Evolutionary conservation across 1,140 invertebrate species (phyloP).

Genomic region (Arion vulgaris): DNA sequence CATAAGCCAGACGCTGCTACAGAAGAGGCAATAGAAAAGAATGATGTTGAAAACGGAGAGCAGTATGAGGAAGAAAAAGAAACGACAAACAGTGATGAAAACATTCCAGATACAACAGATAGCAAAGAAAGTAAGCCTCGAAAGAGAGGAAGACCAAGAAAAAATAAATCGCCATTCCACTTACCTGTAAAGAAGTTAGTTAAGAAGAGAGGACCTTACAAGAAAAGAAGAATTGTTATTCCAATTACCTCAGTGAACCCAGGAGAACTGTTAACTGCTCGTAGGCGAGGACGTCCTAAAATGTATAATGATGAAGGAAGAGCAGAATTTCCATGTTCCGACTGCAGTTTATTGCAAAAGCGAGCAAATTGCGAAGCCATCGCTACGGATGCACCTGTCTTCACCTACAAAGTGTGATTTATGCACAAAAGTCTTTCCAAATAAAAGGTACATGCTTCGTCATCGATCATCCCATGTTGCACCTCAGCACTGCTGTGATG

Average conservation of each 20-base stretch:
- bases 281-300: slow-evolving; percentile 44
- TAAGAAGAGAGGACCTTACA: slow-evolving; percentile 7
- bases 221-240: not conserved
- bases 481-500: slow-evolving; percentile 52
- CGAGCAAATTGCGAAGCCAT: slow-evolving; percentile 44
- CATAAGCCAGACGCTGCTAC: not conserved
- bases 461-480: slow-evolving; percentile 50
- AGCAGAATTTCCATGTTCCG: slow-evolving; percentile 43
- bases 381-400: slow-evolving; percentile 43
- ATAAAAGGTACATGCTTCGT: slow-evolving; percentile 51
- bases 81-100: not conserved
- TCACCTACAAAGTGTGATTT: slow-evolving; percentile 51
- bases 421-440: slow-evolving; percentile 57
- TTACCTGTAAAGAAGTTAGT: not conserved
- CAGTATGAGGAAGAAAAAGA: slow-evolving; percentile 35
- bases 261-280: not conserved
- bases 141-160: slow-evolving; percentile 6
- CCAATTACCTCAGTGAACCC: not conserved
- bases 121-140: not conserved
- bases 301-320: slow-evolving; percentile 34
- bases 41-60: not conserved
- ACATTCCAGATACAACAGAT: not conserved
- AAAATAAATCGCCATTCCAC: slow-evolving; percentile 3
- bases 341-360: slow-evolving; percentile 48
- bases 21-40: not conserved